Evolutionary conservation across 1,140 invertebrate species (phyloP).

Genomic region (Rhizoglyphus robini): DNA sequence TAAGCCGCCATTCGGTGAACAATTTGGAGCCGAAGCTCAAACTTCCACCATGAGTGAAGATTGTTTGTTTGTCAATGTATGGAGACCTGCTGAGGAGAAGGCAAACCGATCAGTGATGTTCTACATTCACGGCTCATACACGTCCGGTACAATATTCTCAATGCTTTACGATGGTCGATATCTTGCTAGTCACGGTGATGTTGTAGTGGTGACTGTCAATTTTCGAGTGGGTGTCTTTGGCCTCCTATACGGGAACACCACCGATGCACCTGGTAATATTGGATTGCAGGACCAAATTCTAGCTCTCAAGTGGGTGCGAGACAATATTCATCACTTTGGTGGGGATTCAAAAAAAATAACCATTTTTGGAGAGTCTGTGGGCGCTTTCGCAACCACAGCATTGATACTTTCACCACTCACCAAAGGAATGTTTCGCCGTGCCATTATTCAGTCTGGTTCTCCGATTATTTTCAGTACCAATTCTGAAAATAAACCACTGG

Average conservation of each 20-base stretch:
- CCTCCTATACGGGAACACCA: no score
- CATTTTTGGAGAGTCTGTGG: no score
- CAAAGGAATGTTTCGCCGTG: neutral
- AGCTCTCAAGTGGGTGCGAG: no score
- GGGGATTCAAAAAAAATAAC: no score
- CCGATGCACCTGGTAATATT: no score
- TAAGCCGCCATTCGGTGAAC: neutral
- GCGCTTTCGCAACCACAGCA: neutral
- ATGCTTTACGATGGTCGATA: no score
- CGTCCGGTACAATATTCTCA: neutral
- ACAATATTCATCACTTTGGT: no score
- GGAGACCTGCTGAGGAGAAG: slow-evolving; percentile 25
- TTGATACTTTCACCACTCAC: no score
- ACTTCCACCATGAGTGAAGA: slow-evolving; percentile 29
- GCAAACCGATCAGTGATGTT: slow-evolving; percentile 26
- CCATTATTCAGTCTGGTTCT: neutral
- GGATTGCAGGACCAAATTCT: no score
- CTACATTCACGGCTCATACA: slow-evolving; percentile 29
- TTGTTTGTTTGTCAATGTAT: slow-evolving; percentile 36
- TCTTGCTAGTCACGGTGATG: no score
- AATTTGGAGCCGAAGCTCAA: slow-evolving; percentile 1
- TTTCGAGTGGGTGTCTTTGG: no score
- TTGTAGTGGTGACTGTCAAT: no score
- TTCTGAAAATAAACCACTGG: neutral
- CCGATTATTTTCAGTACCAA: neutral